Base-by-base conservation (phyloP, 92 coral and sea anemone genomes). In the Phenganax stokvisi region DNA sequence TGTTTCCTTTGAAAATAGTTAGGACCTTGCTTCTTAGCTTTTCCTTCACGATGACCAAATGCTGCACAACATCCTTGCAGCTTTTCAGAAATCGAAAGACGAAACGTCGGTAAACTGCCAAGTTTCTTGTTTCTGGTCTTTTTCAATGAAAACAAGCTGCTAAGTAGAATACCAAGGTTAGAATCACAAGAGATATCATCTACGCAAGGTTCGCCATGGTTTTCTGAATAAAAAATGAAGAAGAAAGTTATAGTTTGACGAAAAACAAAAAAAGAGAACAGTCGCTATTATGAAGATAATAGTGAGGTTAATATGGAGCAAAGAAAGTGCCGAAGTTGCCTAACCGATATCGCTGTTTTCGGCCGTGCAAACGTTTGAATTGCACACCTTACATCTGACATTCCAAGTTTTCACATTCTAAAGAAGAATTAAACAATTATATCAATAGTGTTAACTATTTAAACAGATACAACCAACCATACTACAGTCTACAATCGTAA, bases 1-100 rank as follows among this genome's bases (percentile, higher is more conserved):
- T 13, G 67, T 61, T 12, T 0, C 20, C 25, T 7, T 15, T 17
- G 10, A 72, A 51, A 51, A 47, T 12, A 72, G 27, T 47, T 44
- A 52, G 28, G 12, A 58, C 81, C 69, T 76, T 52, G 54, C 58
- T 59, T 15, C 10, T 11, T 52, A 8, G 7, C 9, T 52, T 76
- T 76, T 76, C 81, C 56, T 64, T 31, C 30, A 8, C n/a, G 54
- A 51, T 9, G 0, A 60, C 17, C 30, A 47, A 75, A 56, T 6
- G 80, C 80, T 17, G 80, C 37, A 60, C 69, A 57, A 9, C 81
- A 76, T 57, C 69, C 69, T n/a, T 11, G 54, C 29, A 59, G 54
- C 10, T 53, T 57, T 15, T 76, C 56, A n/a, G 16, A 28, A 31
- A 30, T 69, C 57, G 67, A 0, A 28, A 52, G 20, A 64, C 28